Percentiles rank a stretch among this genome's conserved stretches.
Conservation (phyloP, 1,140 invertebrate genomes). For the Propsilocerus akamusi region DNA sequence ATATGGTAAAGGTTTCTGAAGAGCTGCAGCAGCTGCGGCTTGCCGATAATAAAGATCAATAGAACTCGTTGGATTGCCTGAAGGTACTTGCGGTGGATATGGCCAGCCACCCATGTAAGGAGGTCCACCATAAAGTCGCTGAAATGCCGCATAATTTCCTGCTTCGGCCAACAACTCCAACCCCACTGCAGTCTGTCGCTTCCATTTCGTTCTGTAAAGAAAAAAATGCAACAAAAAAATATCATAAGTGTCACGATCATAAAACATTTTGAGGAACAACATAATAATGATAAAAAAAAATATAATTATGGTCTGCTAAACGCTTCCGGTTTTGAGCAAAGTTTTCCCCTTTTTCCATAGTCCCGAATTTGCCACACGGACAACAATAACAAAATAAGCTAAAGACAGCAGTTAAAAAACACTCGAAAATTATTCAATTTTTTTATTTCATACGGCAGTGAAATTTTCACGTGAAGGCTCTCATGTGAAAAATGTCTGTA, state of each 20-base stretch:
- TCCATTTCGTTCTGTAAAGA: constrained; percentile 91
- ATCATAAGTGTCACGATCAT: not conserved
- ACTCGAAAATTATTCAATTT: too few species aligned
- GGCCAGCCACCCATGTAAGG: constrained; percentile 40
- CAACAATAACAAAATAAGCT: not conserved
- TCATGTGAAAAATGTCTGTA: constrained; percentile 1
- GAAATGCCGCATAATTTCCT: constrained; percentile 85
- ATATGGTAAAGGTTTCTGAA: constrained; percentile 69
- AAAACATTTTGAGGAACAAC: not conserved
- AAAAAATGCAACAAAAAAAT: constrained; percentile 15
- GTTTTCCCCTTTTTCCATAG: not conserved
- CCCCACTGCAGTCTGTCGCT: constrained; percentile 90
- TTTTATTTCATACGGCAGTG: not conserved
- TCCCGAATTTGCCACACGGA: not conserved
- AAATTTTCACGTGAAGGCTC: not conserved
- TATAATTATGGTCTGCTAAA: constrained; percentile 2
- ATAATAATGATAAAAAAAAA: constrained; percentile 1
- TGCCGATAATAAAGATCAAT: constrained; percentile 59
- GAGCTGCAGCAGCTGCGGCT: constrained; percentile 39
- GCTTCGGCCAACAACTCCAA: constrained; percentile 84
- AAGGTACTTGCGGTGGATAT: constrained; percentile 32
- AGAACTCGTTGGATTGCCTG: constrained; percentile 16
- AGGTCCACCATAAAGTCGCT: constrained; percentile 61
- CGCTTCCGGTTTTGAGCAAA: not conserved
- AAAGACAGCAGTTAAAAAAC: not conserved